Evolutionary conservation across 2,797 vertebrate genomes (phyloP), one percentile per base, ranked within the genome.

Genomic region (Thalassophryne amazonica): DNA sequence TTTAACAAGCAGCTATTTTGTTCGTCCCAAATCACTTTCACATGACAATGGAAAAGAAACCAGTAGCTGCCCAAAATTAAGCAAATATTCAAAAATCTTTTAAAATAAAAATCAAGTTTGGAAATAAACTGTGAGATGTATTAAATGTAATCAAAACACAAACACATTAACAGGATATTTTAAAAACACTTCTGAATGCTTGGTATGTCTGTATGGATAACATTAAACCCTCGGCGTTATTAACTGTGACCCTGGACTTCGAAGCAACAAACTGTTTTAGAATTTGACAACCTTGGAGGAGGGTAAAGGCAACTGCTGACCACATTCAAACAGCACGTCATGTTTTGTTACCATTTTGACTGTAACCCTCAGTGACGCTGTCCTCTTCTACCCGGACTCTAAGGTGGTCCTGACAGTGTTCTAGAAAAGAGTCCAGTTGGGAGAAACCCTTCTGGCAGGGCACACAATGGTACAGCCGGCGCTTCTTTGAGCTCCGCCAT

Each of bases 341-440:
- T 64, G 55, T 54, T 53, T 82, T 76, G 43, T 33, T 10, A 19
- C 41, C 25, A 38, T 49, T 52, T 1, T 52, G 59, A 1, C 23
- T 19, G 46, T 25, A 29, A 18, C 41, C 41, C 50, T 80, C 72
- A 0, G 56, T 32, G 28, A 70, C 13, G 22, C 59, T n/a, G 50
- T 84, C 87, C 62, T 86, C 74, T 55, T 87, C 85, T 62, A 84
- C 86, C 7, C 63, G 15, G 33, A 60, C 39, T 12, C 79, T 27
- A 4, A 90, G 85, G 69, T 92, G 90, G 45, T 77, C 76, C 70
- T 89, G 85, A 61, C 91, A 92, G 74, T 92, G 91, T 48, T 88
- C 53, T 18, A 92, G 68, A 78, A 91, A 92, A 3, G 65, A 27
- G 37, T 79, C 74, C 30, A 92, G 80, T 0, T 61, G 64, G 1